Evolutionary conservation across 2,888 invertebrate species (phyloP).

Genomic region (Sclerodermus sp.): DNA sequence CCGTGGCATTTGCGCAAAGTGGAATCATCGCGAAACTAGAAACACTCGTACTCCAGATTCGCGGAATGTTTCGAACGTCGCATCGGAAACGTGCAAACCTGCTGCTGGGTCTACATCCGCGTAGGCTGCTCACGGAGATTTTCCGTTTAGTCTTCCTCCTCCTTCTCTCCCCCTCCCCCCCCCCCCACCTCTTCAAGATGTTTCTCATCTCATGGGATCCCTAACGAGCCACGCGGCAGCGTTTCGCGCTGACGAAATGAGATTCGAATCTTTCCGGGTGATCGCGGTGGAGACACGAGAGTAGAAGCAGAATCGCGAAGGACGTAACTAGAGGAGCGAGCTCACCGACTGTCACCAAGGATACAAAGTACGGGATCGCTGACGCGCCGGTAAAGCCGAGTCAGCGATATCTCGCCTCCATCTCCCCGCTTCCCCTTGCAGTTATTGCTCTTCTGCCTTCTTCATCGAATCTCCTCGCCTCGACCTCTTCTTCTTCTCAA

Average conservation of each 20-base stretch:
- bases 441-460: constrained; percentile 27
- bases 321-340: constrained; percentile 9
- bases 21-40: no score
- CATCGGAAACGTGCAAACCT: no score
- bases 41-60: no score
- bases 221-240: constrained; percentile 25
- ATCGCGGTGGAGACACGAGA: constrained; percentile 16
- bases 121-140: no score
- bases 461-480: constrained; percentile 19
- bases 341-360: constrained; percentile 24
- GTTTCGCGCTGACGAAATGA: constrained; percentile 26
- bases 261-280: constrained; percentile 29
- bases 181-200: no score
- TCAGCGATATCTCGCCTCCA: constrained; percentile 37
- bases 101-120: no score
- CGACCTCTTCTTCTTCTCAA: neutral
- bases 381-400: constrained; percentile 31
- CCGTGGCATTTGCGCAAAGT: no score
- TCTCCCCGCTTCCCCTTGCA: constrained; percentile 39
- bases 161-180: no score
- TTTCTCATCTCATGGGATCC: neutral
- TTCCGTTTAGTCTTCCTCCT: no score
- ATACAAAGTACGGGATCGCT: constrained; percentile 26
- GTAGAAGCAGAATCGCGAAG: constrained; percentile 3
- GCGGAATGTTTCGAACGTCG: no score